Base-by-base conservation (phyloP, 2,113 vertebrate species). In the Pyxicephalus adspersus region DNA sequence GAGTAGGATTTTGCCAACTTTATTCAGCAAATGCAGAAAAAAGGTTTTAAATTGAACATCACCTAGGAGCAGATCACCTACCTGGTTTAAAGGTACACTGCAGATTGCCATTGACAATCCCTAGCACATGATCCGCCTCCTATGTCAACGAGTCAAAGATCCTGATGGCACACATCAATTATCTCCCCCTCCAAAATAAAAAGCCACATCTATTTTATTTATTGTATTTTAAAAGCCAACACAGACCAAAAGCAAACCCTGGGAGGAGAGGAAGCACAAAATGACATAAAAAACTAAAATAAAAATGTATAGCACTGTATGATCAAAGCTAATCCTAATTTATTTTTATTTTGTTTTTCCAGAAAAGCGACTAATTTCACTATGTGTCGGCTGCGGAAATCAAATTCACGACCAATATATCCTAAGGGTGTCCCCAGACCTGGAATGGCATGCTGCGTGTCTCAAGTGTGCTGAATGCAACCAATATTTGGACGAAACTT, bases 351-450 rank as follows among this genome's bases (percentile, higher is more conserved):
- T 92, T 94, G 91, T 91, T 87, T 89, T 91, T 92, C 85, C 94
- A 98, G 97, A 98, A 93, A 99, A 98, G 90, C 96, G 96, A 80
- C 94, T 98, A 87, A 96, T 98, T 90, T 98, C 98, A 90, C 89
- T 99, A 84, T 99, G 98, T 94, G 98, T 99, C 88, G 98, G 98
- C 89, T 99, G 98, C 93, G 97, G 97, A 90, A 98, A 98, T 92
- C 98, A 98, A 88, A 99, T 99, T 92, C 98, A 99, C 90, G 98
- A 99, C 91, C 98, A 98, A 92, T 99, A 97, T 89, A 99, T 99
- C 89, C 93, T 99, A 86, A 93, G 98, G 89, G 98, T 99, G 89
- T 98, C 97, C 77, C 98, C 98, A 88, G 98, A 99, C 91, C 93
- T 99, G 93, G 97, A 99, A 91, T 99, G 98, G 98, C 98, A 99